A percentile compares a stretch with the other conserved stretches of the same genome.
These are phyloP conservation scores for Horisme vitalbata DNA, from an alignment of 2,888 invertebrate species.

Conservation along the genomic window DNA sequence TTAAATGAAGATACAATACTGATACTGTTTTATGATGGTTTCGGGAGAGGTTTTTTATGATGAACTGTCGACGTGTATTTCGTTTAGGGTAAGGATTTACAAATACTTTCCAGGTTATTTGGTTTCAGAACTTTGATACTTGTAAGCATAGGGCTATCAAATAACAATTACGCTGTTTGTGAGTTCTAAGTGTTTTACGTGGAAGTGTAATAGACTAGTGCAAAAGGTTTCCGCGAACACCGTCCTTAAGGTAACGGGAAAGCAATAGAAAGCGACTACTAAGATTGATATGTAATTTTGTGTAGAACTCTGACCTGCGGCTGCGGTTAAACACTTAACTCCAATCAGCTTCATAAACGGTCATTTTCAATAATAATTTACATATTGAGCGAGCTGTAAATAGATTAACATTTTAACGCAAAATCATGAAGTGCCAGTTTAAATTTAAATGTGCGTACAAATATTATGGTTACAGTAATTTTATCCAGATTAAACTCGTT, in stretches of 20 bases:
- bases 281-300: constrained; percentile 68
- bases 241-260: constrained; percentile 39
- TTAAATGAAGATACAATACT: constrained; percentile 50
- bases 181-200: constrained; percentile 14
- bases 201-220: constrained; percentile 23
- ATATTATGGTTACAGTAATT: constrained; percentile 8
- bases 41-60: constrained; percentile 20
- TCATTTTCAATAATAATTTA: constrained; percentile 31
- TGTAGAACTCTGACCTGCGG: constrained; percentile 52
- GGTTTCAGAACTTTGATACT: not conserved
- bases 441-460: constrained; percentile 8
- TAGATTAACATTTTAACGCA: constrained; percentile 23
- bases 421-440: constrained; percentile 14
- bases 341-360: constrained; percentile 33
- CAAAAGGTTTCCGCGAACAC: constrained; percentile 35
- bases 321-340: constrained; percentile 44
- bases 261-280: constrained; percentile 34
- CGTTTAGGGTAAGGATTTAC: constrained; percentile 10
- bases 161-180: constrained; percentile 5
- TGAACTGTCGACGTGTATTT: constrained; percentile 18
- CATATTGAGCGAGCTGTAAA: constrained; percentile 28
- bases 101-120: constrained; percentile 6
- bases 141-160: constrained; percentile 1
- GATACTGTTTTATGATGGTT: constrained; percentile 37
- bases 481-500: too few species aligned